Base-by-base conservation (phyloP, 2,113 vertebrate genomes). In the Gila orcuttii region DNA sequence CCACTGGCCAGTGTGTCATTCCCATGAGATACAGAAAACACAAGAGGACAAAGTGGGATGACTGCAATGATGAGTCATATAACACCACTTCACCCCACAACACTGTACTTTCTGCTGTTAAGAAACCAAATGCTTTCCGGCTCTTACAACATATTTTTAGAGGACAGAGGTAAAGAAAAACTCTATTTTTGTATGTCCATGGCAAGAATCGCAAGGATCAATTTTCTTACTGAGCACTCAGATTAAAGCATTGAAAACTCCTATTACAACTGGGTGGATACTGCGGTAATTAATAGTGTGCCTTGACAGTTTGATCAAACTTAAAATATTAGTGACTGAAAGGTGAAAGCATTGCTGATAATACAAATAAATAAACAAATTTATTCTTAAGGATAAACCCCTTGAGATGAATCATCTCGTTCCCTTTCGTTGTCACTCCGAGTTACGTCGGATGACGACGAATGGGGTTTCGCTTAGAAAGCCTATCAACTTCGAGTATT, bases 1-100 rank as follows among this genome's bases (percentile, higher is more conserved):
- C 11, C 66, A 83, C 80, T 79, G 88, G 89, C 59, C 50, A 79
- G 60, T 71, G 89, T 86, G 71, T 88, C 55, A 75, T 90, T 90
- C 80, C 79, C 85, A 83, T 80, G 42, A 79, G 47, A 79, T 74
- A 64, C 45, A 73, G 15, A 76, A 55, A 62, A 84, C 31, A 71
- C 28, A 89, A 28, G 17, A 60, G 10, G 85, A 13, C 83, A 85
- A 87, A 85, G 77, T 85, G 50, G 81, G 21, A 82, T 73, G 28
- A 39, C 80, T n/a, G 17, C 66, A 73, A 45, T 52, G 73, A 80
- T 62, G 77, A 33, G 82, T 87, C 68, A 87, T n/a, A 52, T 81
- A 66, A 81, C 47, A 50, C 45, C 68, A 57, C 12, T 66, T 19
- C 39, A 47, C 31, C 42, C 33, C 21, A 85, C 23, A 73, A 59